phyloP scores from a whole-genome alignment of 2,797 vertebrate genomes.

The Mormyrops boulengeri region DNA sequence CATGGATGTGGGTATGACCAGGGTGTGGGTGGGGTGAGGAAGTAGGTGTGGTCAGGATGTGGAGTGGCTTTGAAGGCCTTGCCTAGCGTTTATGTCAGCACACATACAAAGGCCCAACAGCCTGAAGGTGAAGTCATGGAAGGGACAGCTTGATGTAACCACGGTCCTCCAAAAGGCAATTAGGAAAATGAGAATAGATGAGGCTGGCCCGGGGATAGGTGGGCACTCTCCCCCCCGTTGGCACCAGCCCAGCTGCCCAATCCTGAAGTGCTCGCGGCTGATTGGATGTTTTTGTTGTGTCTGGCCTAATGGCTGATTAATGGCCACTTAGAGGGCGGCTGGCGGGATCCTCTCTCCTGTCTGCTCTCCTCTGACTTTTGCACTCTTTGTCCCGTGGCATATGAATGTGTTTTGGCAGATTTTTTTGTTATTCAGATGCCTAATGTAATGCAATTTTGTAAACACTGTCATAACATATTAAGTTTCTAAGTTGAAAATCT shows the following conservation, averaged over 20 bases:
- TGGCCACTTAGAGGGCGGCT: conserved; percentile 20
- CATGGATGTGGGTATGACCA: not conserved
- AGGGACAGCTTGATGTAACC: not conserved
- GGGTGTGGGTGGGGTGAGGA: not conserved
- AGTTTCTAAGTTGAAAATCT: not conserved
- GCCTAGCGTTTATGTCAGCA: not conserved
- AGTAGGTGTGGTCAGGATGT: too few relatives aligned
- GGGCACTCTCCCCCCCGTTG: not conserved
- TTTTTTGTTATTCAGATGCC: not conserved
- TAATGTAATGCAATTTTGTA: not conserved
- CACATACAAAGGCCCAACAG: not conserved
- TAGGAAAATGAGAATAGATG: not conserved
- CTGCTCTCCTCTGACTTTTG: not conserved
- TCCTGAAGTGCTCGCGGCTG: conserved; percentile 38
- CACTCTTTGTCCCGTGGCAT: not conserved
- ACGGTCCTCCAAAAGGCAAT: not conserved
- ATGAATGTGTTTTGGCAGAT: not conserved
- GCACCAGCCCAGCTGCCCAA: conserved; percentile 18
- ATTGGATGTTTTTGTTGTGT: conserved; percentile 49
- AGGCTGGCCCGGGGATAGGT: not conserved
- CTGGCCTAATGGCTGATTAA: conserved; percentile 52
- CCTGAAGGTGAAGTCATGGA: not conserved
- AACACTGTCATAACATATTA: not conserved
- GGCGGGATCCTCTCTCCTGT: not conserved
- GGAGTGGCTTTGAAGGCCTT: not conserved